These are phyloP conservation scores for Etheostoma cragini DNA, from an alignment of 2,113 vertebrate species.

Conservation along the genomic window DNA sequence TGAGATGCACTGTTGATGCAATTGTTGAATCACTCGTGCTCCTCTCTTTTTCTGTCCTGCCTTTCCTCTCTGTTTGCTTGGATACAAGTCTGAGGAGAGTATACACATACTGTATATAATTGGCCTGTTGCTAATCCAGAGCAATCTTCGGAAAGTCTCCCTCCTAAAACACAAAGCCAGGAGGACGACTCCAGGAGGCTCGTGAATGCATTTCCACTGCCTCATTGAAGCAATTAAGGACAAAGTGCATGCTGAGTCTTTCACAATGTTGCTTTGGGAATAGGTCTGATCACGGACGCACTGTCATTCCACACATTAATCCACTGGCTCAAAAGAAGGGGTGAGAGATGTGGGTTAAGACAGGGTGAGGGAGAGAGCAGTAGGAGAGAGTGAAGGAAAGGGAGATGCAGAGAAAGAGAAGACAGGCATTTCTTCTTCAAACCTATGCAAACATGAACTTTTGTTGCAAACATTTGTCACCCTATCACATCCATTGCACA, in stretches of 20 bases:
- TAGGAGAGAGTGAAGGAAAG: neutral
- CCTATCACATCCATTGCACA: constrained; percentile 54
- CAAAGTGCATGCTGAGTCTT: constrained; percentile 73
- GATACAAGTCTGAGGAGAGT: constrained; percentile 51
- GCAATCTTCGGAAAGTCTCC: constrained; percentile 51
- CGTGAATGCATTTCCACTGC: constrained; percentile 69
- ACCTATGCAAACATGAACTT: constrained; percentile 19
- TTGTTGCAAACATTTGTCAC: constrained; percentile 18
- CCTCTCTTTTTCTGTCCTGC: constrained; percentile 39
- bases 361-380: neutral
- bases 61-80: constrained; percentile 54
- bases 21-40: constrained; percentile 60
- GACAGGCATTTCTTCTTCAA: constrained; percentile 18
- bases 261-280: constrained; percentile 71
- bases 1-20: constrained; percentile 59
- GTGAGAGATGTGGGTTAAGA: constrained; percentile 20
- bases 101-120: constrained; percentile 46
- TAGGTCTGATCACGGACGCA: constrained; percentile 62
- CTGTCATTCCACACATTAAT: constrained; percentile 69
- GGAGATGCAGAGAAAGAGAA: neutral
- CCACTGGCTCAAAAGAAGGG: constrained; percentile 39
- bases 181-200: constrained; percentile 61
- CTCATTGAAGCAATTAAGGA: constrained; percentile 71
- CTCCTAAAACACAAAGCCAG: constrained; percentile 48
- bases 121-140: constrained; percentile 54